phyloP scores from a whole-genome alignment of 2,797 vertebrate species.

The Aldrovandia affinis region DNA sequence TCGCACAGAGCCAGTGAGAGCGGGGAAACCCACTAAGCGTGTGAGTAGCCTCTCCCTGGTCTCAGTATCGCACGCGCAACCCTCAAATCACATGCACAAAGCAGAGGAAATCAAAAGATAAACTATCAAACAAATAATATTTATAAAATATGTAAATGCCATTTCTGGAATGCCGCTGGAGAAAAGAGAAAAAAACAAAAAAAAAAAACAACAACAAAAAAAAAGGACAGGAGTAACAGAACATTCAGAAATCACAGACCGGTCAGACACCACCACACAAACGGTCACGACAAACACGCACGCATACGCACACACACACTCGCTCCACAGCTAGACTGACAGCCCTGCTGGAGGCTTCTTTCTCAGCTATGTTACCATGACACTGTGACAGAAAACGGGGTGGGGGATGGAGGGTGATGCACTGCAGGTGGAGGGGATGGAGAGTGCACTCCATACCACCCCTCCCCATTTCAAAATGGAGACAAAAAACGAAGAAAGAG shows the following conservation, averaged over 20 bases:
- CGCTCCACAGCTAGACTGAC: not conserved
- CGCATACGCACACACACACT: not conserved
- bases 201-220: conserved; percentile 30
- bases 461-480: not conserved
- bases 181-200: conserved; percentile 30
- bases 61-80: conserved; percentile 46
- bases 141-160: conserved; percentile 72
- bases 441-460: not conserved
- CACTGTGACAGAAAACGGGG: not conserved
- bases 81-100: conserved; percentile 62
- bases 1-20: conserved; percentile 43
- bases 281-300: not conserved
- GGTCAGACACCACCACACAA: conserved; percentile 40
- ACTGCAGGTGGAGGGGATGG: not conserved
- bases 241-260: conserved; percentile 50
- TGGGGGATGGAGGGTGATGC: not conserved
- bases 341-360: not conserved
- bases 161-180: conserved; percentile 69
- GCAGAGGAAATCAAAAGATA: conserved; percentile 47
- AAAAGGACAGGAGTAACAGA: conserved; percentile 37
- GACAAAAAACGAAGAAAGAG: not conserved
- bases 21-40: conserved; percentile 47
- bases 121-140: conserved; percentile 55
- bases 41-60: conserved; percentile 53
- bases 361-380: not conserved